phyloP scores from a whole-genome alignment of 2,888 invertebrate species.

The Amiota communis region DNA sequence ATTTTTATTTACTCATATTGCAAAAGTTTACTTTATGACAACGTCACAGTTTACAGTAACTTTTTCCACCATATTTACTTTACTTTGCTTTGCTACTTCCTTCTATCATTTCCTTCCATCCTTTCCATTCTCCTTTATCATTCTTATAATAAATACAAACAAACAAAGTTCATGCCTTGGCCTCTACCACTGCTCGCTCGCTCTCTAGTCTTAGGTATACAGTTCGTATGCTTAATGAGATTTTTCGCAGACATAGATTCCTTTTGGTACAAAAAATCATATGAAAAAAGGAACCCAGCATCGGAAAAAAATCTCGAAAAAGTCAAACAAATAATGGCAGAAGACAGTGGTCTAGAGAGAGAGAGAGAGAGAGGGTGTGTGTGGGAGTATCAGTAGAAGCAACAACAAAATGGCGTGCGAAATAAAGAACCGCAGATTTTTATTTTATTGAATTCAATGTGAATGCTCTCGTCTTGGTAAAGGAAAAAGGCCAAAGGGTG shows the following conservation, averaged over 20 bases:
- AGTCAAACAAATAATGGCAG: too few species aligned
- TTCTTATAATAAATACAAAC: too few species aligned
- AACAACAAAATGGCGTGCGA: conserved; percentile 20
- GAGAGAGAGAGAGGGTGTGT: too few species aligned
- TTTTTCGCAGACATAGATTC: conserved; percentile 64
- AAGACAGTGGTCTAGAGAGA: background rate
- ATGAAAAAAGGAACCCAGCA: background rate
- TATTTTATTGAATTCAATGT: conserved; percentile 29
- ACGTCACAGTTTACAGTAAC: background rate
- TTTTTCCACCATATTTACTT: conserved; percentile 24
- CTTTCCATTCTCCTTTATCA: too few species aligned
- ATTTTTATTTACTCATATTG: conserved; percentile 55
- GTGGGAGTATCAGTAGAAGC: conserved; percentile 45
- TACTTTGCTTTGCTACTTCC: background rate
- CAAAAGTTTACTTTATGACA: conserved; percentile 21
- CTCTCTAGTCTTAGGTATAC: conserved; percentile 16
- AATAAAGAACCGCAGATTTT: conserved; percentile 52
- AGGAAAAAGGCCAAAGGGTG: background rate
- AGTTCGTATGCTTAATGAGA: conserved; percentile 63
- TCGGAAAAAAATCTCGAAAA: too few species aligned
- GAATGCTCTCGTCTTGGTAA: background rate
- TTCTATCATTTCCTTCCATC: too few species aligned
- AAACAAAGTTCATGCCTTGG: too few species aligned
- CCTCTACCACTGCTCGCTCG: background rate
- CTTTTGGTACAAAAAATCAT: conserved; percentile 38